Base-by-base conservation (phyloP, 2,113 vertebrate genomes). In the Mirza zaza region DNA sequence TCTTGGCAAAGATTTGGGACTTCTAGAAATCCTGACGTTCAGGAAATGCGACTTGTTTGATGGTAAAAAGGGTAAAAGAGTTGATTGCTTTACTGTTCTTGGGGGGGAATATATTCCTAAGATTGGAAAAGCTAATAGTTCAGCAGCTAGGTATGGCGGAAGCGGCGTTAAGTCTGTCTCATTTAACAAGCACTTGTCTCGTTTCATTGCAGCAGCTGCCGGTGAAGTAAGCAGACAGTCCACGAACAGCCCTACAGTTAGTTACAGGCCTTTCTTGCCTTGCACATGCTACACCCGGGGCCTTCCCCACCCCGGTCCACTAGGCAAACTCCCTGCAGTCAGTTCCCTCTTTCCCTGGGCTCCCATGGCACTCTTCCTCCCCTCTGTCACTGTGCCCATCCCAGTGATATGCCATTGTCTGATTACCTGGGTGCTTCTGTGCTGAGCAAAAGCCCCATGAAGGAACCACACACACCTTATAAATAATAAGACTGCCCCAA, bases 291-390 rank as follows among this genome's bases (percentile, higher is more conserved):
- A 2, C 25, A 18, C 57, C 36, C 32, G 0, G 0, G 1, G n/a
- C 63, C 45, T 73, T 32, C n/a, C 27, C 63, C 0, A 1, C 21
- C 17, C 55, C 6, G 18, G 59, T 3, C 8, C 70, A 20, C 0
- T 0, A 1, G 48, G 17, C 73, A 29, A 0, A 36, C 52, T 2
- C 50, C 8, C 5, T 0, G 0, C 42, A 9, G 13, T 2, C 70
- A 1, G 11, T 4, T 5, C 5, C 39, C 25, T 42, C 27, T 3
- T 34, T 14, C 57, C 55, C 11, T 0, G 0, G 1, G 14, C 20
- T 59, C 39, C 34, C 18, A 5, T 0, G 0, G 17, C 42, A 6
- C 27, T 1, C 14, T 0, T 3, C 65, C 34, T 70, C 14, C 50
- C 61, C 39, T 71, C 15, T 1, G 3, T 61, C 20, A 14, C 10